Conservation (phyloP, 2,797 vertebrate species). For the Carapus acus region DNA sequence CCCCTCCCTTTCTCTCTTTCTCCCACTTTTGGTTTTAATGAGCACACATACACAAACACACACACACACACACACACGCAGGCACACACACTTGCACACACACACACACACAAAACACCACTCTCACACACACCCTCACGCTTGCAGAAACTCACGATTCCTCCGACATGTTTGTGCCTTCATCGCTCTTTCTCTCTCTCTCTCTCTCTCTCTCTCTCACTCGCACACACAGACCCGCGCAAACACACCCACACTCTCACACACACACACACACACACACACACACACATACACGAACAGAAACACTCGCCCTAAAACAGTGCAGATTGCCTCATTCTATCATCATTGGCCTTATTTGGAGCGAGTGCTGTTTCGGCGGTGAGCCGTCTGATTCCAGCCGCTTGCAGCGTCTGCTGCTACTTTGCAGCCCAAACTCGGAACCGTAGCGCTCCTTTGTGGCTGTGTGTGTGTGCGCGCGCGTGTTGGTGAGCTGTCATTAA, state of each 20-base stretch:
- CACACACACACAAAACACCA: too few species aligned
- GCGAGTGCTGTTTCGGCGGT: conserved; percentile 37
- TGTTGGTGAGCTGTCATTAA: too few species aligned
- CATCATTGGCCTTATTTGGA: conserved; percentile 72
- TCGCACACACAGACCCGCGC: too few species aligned
- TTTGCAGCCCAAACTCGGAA: too few species aligned
- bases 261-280: conserved; percentile 26
- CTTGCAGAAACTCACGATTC: conserved; percentile 26
- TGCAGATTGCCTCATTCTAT: conserved; percentile 73
- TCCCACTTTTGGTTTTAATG: conserved; percentile 56
- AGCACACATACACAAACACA: conserved; percentile 33
- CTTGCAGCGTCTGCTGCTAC: too few species aligned
- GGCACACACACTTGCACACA: conserved; percentile 35
- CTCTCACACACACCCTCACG: background rate
- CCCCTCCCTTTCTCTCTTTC: conserved; percentile 12
- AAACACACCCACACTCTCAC: conserved; percentile 21
- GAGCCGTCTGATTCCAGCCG: too few species aligned
- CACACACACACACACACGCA: background rate
- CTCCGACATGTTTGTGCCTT: conserved; percentile 50
- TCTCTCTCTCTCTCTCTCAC: conserved; percentile 30
- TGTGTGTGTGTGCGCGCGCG: too few species aligned
- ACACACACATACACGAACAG: conserved; percentile 1
- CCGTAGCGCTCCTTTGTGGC: too few species aligned
- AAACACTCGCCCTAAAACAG: too few species aligned
- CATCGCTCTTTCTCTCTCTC: conserved; percentile 25